Base-by-base conservation (phyloP, 2,113 vertebrate species). In the Monarcha castaneiventris region DNA sequence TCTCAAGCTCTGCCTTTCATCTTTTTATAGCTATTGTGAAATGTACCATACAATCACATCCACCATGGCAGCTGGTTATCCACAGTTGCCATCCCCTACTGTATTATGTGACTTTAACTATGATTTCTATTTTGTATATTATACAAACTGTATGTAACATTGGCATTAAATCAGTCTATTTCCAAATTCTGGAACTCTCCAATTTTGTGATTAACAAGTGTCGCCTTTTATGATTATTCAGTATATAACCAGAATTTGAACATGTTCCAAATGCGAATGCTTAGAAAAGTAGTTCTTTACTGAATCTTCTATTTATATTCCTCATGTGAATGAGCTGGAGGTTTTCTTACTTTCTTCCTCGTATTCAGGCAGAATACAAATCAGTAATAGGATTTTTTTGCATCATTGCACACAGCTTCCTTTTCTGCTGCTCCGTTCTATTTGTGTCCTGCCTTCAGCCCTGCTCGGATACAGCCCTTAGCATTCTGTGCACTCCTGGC, bases 351-450 rank as follows among this genome's bases (percentile, higher is more conserved):
- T 96, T 95, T 97, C 85, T 78, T 93, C 76, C 64, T 87, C 0
- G 3, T 72, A 84, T 93, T 93, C 90, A 51, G 83, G 83, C 94
- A 92, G 94, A 96, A 96, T 97, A 96, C 94, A 94, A 95, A 97
- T 96, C 73, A 87, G 88, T 80, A 75, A 29, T 39, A 87, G 73
- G 88, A 72, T 22, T 89, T 83, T 93, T 94, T 93, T 89, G 88
- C 94, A 90, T 93, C 92, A 11, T 43, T 95, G 94, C 94, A 95
- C 94, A 90, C 88, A 78, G 83, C 80, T 89, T 97, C 83, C 52
- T 92, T 94, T 96, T 75, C 82, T 93, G 0, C 58, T 84, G 68
- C 37, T 83, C 83, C 0, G 0, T 89, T 96, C 71, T 96, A 37
- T 96, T 97, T 95, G 94, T 75, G 73, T 81, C 69, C 61, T 93